Evolutionary conservation across 2,888 invertebrate species (phyloP).

Genomic region (Lasius platythorax): DNA sequence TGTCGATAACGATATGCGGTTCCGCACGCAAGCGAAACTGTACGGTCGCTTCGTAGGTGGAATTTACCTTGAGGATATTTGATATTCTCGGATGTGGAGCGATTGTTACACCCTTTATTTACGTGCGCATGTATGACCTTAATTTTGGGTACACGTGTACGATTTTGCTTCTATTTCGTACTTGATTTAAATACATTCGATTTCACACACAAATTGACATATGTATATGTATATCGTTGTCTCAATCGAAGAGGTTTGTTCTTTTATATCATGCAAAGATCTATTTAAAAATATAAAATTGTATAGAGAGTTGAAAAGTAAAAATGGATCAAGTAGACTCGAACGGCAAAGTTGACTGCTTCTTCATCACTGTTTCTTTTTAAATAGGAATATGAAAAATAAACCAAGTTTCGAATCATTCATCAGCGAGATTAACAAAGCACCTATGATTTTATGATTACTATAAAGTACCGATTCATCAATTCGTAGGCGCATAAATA

Average conservation of each 20-base stretch:
- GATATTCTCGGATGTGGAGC: background rate
- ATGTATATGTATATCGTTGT: background rate
- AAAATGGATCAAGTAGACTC: background rate
- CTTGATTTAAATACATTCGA: background rate
- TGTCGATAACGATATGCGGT: constrained; percentile 42
- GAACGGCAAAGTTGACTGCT: background rate
- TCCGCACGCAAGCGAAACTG: background rate
- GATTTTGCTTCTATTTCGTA: no score
- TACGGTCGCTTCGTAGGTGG: background rate
- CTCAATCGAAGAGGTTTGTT: background rate
- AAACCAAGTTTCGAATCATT: background rate
- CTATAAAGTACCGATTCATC: background rate
- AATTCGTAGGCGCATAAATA: background rate
- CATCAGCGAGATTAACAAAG: background rate
- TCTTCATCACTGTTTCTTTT: background rate
- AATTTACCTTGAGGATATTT: constrained; percentile 37
- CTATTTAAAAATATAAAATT: background rate
- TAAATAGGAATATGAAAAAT: background rate
- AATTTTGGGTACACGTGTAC: background rate
- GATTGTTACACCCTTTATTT: background rate
- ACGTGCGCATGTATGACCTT: background rate
- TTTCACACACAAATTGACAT: background rate
- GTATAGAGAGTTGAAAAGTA: background rate
- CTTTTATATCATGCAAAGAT: background rate
- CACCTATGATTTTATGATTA: background rate